Conservation (phyloP, 92 coral and sea anemone genomes). For the Phenganax marumi region DNA sequence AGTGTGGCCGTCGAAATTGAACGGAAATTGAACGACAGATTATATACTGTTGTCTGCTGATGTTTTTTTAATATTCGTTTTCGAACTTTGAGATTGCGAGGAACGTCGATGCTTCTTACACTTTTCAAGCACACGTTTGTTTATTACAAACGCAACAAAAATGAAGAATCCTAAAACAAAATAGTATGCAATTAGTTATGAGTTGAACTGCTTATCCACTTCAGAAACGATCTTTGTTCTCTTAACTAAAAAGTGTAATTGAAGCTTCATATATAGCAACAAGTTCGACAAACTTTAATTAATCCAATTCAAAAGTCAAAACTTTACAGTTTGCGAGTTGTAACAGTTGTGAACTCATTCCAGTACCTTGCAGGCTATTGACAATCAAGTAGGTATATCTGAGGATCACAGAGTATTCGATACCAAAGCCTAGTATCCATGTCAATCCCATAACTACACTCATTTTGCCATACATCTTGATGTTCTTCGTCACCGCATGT, state of each 20-base stretch:
- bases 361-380: constrained; percentile 63
- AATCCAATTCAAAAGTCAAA: too few relatives aligned
- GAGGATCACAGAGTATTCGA: constrained; percentile 22
- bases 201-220: neutral
- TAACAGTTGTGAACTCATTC: neutral
- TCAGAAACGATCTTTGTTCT: too few relatives aligned
- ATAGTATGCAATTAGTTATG: neutral
- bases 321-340: too few relatives aligned
- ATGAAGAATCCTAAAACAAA: constrained; percentile 60
- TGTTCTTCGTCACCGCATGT: constrained; percentile 19
- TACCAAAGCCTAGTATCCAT: constrained; percentile 58
- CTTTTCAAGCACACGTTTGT: constrained; percentile 39
- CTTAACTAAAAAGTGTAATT: too few relatives aligned
- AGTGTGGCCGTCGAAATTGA: neutral
- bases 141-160: constrained; percentile 56
- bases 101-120: neutral
- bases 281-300: neutral
- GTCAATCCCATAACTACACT: constrained; percentile 62
- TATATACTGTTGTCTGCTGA: neutral
- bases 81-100: neutral
- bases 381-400: constrained; percentile 42
- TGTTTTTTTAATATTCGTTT: neutral
- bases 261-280: neutral
- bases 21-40: neutral
- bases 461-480: constrained; percentile 52